These are phyloP conservation scores for Urocitellus parryii DNA, from an alignment of 2,113 vertebrate species.

Conservation along the genomic window DNA sequence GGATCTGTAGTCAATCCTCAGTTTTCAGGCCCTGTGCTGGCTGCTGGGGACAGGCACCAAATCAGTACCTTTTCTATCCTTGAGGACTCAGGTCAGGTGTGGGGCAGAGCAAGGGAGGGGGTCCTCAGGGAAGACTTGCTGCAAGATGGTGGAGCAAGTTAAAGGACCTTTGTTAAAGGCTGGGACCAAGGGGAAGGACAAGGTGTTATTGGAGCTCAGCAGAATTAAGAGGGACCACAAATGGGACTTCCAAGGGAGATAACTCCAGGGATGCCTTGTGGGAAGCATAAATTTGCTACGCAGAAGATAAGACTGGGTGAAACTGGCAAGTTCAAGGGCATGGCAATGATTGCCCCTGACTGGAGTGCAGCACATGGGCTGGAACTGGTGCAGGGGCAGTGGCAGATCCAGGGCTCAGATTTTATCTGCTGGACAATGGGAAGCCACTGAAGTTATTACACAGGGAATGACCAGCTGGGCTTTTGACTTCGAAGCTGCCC, in stretches of 20 bases:
- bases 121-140: not conserved
- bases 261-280: accelerated
- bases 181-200: not conserved
- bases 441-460: not conserved
- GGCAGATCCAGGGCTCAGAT: not conserved
- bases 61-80: not conserved
- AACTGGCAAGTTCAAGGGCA: not conserved
- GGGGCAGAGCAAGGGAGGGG: not conserved
- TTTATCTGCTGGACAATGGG: not conserved
- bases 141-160: too few species aligned
- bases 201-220: not conserved
- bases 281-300: accelerated
- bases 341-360: accelerated
- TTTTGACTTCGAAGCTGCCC: not conserved
- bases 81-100: not conserved
- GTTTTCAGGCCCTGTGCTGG: not conserved
- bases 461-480: not conserved
- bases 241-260: not conserved
- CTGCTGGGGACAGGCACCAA: not conserved
- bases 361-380: not conserved
- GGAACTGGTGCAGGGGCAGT: accelerated
- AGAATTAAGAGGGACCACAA: not conserved
- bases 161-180: not conserved
- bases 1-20: not conserved
- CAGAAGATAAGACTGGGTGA: not conserved